Evolutionary conservation across 2,113 vertebrate species (phyloP), one percentile per base, ranked within the genome.

Genomic region (Stigmatopora nigra): DNA sequence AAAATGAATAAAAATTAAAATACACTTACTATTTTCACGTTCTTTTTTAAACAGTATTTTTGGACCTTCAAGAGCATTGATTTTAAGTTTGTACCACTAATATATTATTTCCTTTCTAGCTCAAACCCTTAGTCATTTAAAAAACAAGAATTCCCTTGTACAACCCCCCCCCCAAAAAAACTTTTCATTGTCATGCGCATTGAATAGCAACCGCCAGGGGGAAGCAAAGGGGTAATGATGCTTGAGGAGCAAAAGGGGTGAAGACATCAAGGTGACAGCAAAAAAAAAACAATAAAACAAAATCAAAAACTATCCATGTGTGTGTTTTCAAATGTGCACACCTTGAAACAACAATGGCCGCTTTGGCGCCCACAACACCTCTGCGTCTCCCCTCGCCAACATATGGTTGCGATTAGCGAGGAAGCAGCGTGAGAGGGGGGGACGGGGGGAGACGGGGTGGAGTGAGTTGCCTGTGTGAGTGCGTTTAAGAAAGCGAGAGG

Each of bases 361-460:
- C 90, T 87, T 91, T 89, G 2, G 7, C 57, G 38, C 38, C 38
- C 88, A 72, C 78, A 78, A 82, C 76, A 79, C 66, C 79, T 69
- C 73, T 61, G 81, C 87, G 68, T 73, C 68, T 86, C 83, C 82
- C 82, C 80, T 85, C 76, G 87, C 88, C 78, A 91, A 92, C 92
- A 91, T 92, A 91, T 93, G 92, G 89, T 89, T 91, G 83, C 75
- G 89, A 93, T 93, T 92, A 93, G 80, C 80, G 88, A 79, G 72
- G 77, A 78, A 70, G 71, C 59, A 72, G 79, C 66, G 67, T 63
- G 64, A 75, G 56, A 25, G 73, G 11, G 55, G 52, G 61, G 13
- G 70, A 65, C 62, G 78, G 51, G 38, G 72, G 14, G 5, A 10
- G 45, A 48, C 58, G 11, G 19, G 41, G 38, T 52, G 47, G 60